These are phyloP conservation scores for Etia nguti DNA, from an alignment of 2,113 vertebrate species.

Conservation along the genomic window DNA sequence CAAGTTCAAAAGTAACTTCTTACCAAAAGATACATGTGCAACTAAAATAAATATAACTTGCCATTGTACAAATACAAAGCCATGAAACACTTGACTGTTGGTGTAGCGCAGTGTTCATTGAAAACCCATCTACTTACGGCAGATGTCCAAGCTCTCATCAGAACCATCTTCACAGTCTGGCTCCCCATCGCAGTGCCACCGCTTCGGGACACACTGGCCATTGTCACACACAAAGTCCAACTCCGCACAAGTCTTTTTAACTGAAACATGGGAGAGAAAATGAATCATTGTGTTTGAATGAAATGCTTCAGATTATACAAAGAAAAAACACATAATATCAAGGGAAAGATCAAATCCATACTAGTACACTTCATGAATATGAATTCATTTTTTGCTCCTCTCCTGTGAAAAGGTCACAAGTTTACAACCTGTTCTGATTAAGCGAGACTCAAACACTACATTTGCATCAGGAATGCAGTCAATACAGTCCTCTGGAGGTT, in stretches of 20 bases:
- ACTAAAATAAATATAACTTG: neutral
- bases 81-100: neutral
- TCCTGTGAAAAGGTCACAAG: neutral
- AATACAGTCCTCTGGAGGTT: neutral
- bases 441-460: neutral
- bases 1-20: neutral
- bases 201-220: conserved; percentile 89
- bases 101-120: neutral
- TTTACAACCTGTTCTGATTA: neutral
- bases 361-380: neutral
- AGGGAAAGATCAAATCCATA: neutral
- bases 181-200: conserved; percentile 97
- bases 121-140: conserved; percentile 80
- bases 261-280: conserved; percentile 57
- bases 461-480: neutral
- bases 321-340: neutral
- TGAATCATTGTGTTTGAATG: neutral
- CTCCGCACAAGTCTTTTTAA: conserved; percentile 85
- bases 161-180: conserved; percentile 93
- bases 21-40: neutral
- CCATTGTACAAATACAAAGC: neutral
- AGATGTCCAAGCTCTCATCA: conserved; percentile 86
- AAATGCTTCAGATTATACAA: neutral
- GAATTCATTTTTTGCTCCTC: neutral
- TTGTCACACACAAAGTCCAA: conserved; percentile 87